Conservation (phyloP, 2,797 vertebrate species). For the Betta splendens region DNA sequence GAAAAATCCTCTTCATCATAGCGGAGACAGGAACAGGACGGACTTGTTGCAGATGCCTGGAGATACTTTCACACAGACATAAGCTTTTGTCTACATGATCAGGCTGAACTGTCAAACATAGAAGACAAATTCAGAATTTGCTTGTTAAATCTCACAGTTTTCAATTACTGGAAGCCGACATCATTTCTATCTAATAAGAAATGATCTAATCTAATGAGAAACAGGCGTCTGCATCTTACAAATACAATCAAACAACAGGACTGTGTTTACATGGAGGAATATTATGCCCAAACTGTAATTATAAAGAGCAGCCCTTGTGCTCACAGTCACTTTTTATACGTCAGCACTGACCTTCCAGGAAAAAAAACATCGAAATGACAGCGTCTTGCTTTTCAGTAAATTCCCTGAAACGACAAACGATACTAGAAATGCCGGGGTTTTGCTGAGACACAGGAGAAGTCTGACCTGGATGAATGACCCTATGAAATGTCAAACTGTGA, state of each 20-base stretch:
- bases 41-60: background rate
- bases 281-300: slow-evolving; percentile 21
- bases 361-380: background rate
- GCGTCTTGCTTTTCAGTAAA: background rate
- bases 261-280: slow-evolving; percentile 56
- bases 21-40: slow-evolving; percentile 15
- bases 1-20: slow-evolving; percentile 36
- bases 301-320: slow-evolving; percentile 21
- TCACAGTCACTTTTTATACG: no score
- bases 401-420: background rate
- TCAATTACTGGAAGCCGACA: slow-evolving; percentile 32
- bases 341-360: background rate
- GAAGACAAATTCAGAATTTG: slow-evolving; percentile 10
- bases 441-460: background rate
- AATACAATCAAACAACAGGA: slow-evolving; percentile 40
- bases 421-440: no score
- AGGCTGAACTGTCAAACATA: slow-evolving; percentile 5
- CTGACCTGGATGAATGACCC: background rate
- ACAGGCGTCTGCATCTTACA: slow-evolving; percentile 18
- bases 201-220: slow-evolving; percentile 12
- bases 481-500: no score
- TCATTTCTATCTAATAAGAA: slow-evolving; percentile 33
- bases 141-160: slow-evolving; percentile 3
- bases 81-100: slow-evolving; percentile 12
- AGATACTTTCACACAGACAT: background rate